Evolutionary conservation across 2,797 vertebrate species (phyloP).

Genomic region (Myioborus miniatus): DNA sequence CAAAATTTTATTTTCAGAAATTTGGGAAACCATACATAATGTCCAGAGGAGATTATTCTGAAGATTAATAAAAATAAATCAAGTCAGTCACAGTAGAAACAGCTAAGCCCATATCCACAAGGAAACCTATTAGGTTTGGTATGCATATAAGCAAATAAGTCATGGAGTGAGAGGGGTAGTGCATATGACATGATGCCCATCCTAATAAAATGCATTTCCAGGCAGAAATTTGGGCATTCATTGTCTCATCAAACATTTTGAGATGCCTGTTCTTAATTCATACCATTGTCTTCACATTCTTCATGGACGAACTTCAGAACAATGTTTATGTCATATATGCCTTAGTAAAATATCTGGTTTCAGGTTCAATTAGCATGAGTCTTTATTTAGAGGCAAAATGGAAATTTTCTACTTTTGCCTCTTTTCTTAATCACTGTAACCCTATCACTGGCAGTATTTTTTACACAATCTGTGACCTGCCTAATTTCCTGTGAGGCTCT

Average conservation of each 20-base stretch:
- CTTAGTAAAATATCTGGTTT: neutral
- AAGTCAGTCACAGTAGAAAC: neutral
- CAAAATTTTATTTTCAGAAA: neutral
- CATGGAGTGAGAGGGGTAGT: neutral
- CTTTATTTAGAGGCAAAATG: neutral
- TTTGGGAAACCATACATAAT: neutral
- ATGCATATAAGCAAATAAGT: neutral
- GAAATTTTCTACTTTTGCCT: neutral
- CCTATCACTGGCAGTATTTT: neutral
- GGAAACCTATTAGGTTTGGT: neutral
- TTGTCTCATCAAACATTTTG: neutral
- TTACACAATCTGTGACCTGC: neutral
- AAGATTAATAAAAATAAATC: neutral
- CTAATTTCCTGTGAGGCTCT: constrained; percentile 23
- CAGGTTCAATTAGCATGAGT: neutral
- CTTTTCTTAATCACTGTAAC: neutral
- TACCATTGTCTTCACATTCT: neutral
- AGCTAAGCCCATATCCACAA: neutral
- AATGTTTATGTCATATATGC: fast-evolving
- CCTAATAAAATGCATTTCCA: neutral
- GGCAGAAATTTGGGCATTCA: neutral
- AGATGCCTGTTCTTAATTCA: neutral
- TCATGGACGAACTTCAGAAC: neutral
- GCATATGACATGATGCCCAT: fast-evolving
- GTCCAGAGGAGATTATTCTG: neutral